Base-by-base conservation (phyloP, 2,888 invertebrate genomes). In the Aelia acuminata region DNA sequence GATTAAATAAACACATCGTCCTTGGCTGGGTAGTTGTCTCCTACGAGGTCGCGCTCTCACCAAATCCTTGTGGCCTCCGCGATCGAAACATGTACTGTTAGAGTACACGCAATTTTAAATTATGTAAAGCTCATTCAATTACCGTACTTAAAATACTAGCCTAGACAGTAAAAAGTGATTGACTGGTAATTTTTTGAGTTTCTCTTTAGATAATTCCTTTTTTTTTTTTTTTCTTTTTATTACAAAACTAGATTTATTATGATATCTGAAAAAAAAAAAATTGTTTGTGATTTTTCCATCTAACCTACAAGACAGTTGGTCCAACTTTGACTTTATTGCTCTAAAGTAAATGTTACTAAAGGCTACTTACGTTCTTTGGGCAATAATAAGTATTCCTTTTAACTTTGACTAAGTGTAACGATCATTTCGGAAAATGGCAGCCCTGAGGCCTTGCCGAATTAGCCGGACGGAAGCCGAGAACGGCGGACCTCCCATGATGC, bases 401-500 rank as follows among this genome's bases (percentile, higher is more conserved):
- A n/a, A 8, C 2, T 57, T 57, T 3, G n/a, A 15, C 15, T 11
- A 5, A 15, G 15, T 26, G 57, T 4, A 57, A 57, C 15, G 57
- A 13, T 3, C 57, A 57, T 57, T 57, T 57, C 3, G 26, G 57
- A 31, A 57, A 31, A 26, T 57, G 57, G n/a, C n/a, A n/a, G 2
- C 4, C 22, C 10, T 22, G 26, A 57, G 5, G 57, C 57, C 26
- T 57, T 75, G 75, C 39, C 39, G 75, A 75, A 75, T 75, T 75
- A 75, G 8, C 18, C 22, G 39, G 0, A 31, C 31, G 31, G 8
- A 35, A 35, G 70, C 18, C 8, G 84, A 3, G 18, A 43, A 4
- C 43, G 4, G 4, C 43, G 20, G 85, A 85, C 85, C 85, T 85
- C 85, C 53, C 85, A 85, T 18, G 75, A 20, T 22, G 39, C 5